Evolutionary conservation across 2,888 invertebrate species (phyloP).

Genomic region (Lasioglossum figueresi): DNA sequence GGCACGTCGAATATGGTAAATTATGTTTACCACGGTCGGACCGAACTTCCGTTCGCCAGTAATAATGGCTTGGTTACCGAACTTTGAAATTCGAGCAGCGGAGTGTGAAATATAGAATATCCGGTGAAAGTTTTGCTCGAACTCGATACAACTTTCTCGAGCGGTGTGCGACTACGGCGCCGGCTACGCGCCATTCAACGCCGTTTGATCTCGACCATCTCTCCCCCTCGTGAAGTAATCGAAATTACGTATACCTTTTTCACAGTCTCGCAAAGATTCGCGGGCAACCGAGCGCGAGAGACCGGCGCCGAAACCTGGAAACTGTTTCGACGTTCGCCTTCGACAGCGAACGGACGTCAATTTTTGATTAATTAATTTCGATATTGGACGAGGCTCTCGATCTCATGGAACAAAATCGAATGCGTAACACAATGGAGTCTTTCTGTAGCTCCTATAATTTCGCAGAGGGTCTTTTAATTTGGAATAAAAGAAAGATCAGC

Average conservation of each 20-base stretch:
- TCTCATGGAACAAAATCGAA: not conserved
- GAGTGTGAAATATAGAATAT: constrained; percentile 62
- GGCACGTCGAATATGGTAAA: constrained; percentile 56
- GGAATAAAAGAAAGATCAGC: not conserved
- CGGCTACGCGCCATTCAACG: not conserved
- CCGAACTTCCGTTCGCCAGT: constrained; percentile 62
- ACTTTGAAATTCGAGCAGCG: constrained; percentile 63
- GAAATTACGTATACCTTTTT: not conserved
- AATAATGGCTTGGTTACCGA: constrained; percentile 62
- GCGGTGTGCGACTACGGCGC: constrained; percentile 13
- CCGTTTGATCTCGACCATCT: constrained; percentile 4
- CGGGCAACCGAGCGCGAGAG: not conserved
- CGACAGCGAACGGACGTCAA: not conserved
- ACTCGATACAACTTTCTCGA: constrained; percentile 52
- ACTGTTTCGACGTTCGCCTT: not conserved
- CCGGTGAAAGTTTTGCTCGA: constrained; percentile 54
- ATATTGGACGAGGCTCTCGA: not conserved
- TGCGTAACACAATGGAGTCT: not conserved
- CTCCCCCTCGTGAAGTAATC: not conserved
- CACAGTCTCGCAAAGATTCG: not conserved
- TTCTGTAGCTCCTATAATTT: not conserved
- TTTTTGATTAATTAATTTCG: too few species aligned
- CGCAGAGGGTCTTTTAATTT: not conserved
- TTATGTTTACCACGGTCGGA: constrained; percentile 56
- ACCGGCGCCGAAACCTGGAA: not conserved